Evolutionary conservation across 1,140 invertebrate species (phyloP), one percentile per base, ranked within the genome.

Genomic region (Hyposmocoma kahamanoa): DNA sequence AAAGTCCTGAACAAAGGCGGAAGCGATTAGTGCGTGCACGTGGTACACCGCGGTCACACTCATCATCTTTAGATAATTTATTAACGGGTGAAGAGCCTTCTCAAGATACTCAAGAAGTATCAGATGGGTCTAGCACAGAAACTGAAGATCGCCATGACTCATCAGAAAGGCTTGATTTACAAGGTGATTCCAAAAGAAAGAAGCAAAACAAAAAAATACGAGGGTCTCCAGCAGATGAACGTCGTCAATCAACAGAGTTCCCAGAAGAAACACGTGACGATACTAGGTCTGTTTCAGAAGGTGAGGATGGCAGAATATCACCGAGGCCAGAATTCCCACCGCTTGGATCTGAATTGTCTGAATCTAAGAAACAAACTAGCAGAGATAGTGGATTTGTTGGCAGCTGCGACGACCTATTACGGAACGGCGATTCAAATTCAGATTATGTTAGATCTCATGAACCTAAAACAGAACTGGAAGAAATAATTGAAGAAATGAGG

Each of bases 341-440:
- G 38, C 78, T 87, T 41, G 82, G 82, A 50, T 85, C 77, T 50
- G 87, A 88, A 66, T 71, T 89, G 22, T 86, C 84, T 39, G 87
- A 87, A 68, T 87, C 82, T 34, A 89, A 87, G 47, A 93, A 93
- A 68, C 92, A 95, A 66, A 93, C 94, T 48, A 95, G 93, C 62
- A 86, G 94, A 46, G 94, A 96, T 73, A 95, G 94, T 57, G 94
- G 94, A 2, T 96, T 96, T 61, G 91, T 96, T 26, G 95, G 94
- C 2, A 96, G 94, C 67, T 95, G 94, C 64, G 95, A 96, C 67
- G 94, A 96, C 74, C 82, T 96, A 26, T 79, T 95, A 4, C 93
- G 94, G 67, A 86, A 88, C 59, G 72, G 86, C 9, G 90, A 92
- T 50, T 89, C 88, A 34, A 86, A 80, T 55, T 87, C 88, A 36